Base-by-base conservation (phyloP, 2,888 invertebrate genomes). In the Aleiodes leptofemur region DNA sequence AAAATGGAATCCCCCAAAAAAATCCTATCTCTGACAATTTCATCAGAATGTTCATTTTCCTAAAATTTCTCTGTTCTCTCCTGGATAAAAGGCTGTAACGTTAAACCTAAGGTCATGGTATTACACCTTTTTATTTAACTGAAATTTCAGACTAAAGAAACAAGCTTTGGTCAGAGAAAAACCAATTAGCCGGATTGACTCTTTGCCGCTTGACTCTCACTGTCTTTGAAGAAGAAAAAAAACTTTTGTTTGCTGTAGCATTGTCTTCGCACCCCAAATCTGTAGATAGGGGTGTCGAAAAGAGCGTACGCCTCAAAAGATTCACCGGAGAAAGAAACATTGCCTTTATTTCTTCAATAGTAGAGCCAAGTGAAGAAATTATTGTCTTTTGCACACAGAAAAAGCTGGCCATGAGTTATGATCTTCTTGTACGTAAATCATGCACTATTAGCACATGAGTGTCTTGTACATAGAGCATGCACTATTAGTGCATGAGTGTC, bases 111-210 rank as follows among this genome's bases (percentile, higher is more conserved):
- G 23, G 48, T 48, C 64, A 64, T 23, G 4, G 56, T 56, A 29
- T 23, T 9, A 43, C 64, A 64, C 64, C 14, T 64, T 71, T 59
- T 50, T 71, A 23, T 50, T 64, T 48, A n/a, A 43, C 51, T 70
- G 31, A 56, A 43, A 64, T 43, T n/a, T 48, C 64, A 48, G 64
- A 43, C 64, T 48, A 23, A 64, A 64, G 64, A 43, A 71, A 59
- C 48, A 57, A 71, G 14, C 34, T 50, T 29, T 72, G 23, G 34
- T 51, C 69, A 73, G 73, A 73, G 72, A 74, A 76, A 76, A 80
- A 79, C 78, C 82, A 85, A 85, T 85, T 84, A 85, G 79, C 73
- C 78, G 53, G 76, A 80, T 80, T 77, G 80, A 83, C 51, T 68
- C 51, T 68, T 69, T 71, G 59, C 72, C 74, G 50, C 23, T 16